Evolutionary conservation across 2,797 vertebrate species (phyloP).

Genomic region (Karalla daura): DNA sequence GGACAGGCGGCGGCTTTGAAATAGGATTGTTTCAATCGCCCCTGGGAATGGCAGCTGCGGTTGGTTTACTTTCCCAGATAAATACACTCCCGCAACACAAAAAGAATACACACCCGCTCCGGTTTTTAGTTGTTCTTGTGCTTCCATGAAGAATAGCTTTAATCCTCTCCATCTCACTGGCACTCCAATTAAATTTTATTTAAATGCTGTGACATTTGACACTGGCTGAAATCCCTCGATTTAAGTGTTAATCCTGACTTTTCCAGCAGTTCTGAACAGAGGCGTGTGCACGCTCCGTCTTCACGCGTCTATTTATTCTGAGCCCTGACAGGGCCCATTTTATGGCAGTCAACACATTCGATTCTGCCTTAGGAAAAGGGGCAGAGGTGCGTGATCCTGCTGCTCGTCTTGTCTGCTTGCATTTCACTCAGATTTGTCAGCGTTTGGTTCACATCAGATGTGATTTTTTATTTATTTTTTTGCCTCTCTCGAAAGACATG

Average conservation of each 20-base stretch:
- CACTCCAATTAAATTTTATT: conserved; percentile 38
- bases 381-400: conserved; percentile 5
- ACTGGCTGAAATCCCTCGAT: conserved; percentile 33
- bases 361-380: background rate
- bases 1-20: conserved; percentile 38
- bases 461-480: background rate
- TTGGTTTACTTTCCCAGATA: conserved; percentile 40
- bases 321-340: background rate
- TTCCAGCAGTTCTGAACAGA: background rate
- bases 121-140: conserved; percentile 18
- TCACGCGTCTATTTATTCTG: background rate
- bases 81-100: conserved; percentile 19
- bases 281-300: background rate
- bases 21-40: conserved; percentile 32
- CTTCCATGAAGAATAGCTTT: conserved; percentile 24
- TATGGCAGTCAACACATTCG: background rate
- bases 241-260: conserved; percentile 20
- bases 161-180: conserved; percentile 44
- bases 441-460: no score
- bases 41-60: conserved; percentile 29
- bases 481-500: no score
- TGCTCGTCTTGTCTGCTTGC: accelerated
- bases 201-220: conserved; percentile 41
- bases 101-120: background rate
- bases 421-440: background rate